Conservation (phyloP, 2,888 invertebrate species). For the Biston betularia region DNA sequence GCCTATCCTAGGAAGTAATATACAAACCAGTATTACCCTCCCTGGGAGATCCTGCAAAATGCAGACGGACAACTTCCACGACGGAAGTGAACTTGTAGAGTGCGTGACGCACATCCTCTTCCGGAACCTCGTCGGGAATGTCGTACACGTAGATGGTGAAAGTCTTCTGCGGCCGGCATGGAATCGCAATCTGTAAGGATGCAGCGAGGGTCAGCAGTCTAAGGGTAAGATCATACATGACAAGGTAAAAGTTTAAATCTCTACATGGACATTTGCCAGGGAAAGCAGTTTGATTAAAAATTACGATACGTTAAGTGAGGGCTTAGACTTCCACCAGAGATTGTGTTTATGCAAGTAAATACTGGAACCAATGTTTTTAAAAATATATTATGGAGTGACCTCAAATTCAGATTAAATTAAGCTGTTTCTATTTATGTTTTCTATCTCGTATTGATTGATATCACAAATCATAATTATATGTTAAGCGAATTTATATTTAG, state of each 20-base stretch:
- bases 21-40: slow-evolving; percentile 72
- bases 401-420: too few species aligned
- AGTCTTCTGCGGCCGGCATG: slow-evolving; percentile 95
- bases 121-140: slow-evolving; percentile 93
- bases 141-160: slow-evolving; percentile 94
- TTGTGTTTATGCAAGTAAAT: too few species aligned
- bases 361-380: too few species aligned
- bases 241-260: background rate
- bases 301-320: too few species aligned
- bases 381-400: too few species aligned
- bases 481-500: too few species aligned
- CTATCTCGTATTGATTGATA: too few species aligned
- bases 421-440: too few species aligned
- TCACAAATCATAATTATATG: too few species aligned
- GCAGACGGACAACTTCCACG: slow-evolving; percentile 91
- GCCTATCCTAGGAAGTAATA: background rate
- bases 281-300: too few species aligned
- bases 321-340: too few species aligned
- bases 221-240: background rate
- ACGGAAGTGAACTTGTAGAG: slow-evolving; percentile 92
- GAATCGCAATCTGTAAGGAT: slow-evolving; percentile 89
- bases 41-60: slow-evolving; percentile 78
- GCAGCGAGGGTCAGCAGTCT: background rate
- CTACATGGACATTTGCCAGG: background rate
- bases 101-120: slow-evolving; percentile 94